These are phyloP conservation scores for Phallusia fumigata DNA, from an alignment of 23 tunicate genomes.

Conservation along the genomic window DNA sequence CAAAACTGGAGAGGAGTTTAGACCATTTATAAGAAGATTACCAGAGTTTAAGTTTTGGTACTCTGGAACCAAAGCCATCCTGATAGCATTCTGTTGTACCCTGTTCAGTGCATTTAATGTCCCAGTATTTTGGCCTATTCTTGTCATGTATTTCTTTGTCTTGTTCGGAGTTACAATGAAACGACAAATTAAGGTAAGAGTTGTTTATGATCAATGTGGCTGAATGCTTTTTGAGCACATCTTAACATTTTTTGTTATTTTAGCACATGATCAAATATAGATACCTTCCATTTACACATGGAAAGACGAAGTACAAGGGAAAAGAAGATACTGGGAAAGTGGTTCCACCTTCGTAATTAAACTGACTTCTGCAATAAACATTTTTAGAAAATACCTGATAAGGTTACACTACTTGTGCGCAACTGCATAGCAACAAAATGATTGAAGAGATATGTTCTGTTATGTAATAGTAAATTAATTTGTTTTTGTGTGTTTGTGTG, in stretches of 20 bases:
- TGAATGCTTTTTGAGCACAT: background rate
- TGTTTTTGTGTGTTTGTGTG: conserved; percentile 1
- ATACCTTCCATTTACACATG: conserved; percentile 93
- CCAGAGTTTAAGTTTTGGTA: conserved; percentile 99
- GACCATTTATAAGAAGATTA: conserved; percentile 88
- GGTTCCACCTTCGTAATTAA: conserved; percentile 18
- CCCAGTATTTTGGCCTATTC: conserved; percentile 99
- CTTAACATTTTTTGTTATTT: conserved; percentile 3
- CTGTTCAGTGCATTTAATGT: conserved; percentile 88
- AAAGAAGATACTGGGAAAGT: conserved; percentile 99
- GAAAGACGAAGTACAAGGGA: conserved; percentile 97
- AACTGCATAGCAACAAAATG: background rate
- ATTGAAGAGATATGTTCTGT: background rate
- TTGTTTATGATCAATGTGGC: background rate
- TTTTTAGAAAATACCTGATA: background rate
- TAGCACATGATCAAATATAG: conserved; percentile 97
- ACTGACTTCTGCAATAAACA: background rate
- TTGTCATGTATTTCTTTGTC: conserved; percentile 97
- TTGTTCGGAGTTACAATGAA: conserved; percentile 96
- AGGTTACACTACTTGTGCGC: background rate
- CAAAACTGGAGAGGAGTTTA: conserved; percentile 65
- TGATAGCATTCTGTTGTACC: conserved; percentile 72
- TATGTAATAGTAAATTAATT: conserved; percentile 6
- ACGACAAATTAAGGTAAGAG: conserved; percentile 88
- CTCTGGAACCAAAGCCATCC: conserved; percentile 69